These are phyloP conservation scores for Myathropa florea DNA, from an alignment of 2,888 invertebrate species.

Conservation along the genomic window DNA sequence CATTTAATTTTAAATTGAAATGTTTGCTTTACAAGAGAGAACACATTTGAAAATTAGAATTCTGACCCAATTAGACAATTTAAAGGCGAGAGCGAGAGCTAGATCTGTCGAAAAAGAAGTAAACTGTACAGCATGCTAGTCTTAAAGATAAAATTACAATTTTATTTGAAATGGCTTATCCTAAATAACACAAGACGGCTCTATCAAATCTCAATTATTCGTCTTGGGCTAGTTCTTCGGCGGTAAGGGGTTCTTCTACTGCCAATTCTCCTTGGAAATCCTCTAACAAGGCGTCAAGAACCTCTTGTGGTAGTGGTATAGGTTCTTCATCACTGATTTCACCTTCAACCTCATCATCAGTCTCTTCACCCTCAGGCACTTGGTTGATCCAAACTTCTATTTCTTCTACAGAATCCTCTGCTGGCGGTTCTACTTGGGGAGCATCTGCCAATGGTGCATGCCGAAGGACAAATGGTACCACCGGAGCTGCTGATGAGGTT, in stretches of 20 bases:
- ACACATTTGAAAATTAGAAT: too few relatives aligned
- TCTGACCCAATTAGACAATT: too few relatives aligned
- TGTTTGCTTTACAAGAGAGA: too few relatives aligned
- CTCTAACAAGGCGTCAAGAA: neutral
- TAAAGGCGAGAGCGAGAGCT: too few relatives aligned
- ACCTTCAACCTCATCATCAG: neutral
- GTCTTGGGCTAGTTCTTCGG: neutral
- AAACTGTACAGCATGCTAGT: too few relatives aligned
- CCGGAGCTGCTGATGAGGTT: neutral
- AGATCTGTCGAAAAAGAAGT: too few relatives aligned
- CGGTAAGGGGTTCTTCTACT: neutral
- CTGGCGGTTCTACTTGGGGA: neutral
- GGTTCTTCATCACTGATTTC: neutral
- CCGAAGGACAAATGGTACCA: neutral
- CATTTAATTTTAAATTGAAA: too few relatives aligned
- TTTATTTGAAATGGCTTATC: too few relatives aligned
- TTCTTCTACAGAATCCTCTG: neutral
- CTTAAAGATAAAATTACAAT: too few relatives aligned
- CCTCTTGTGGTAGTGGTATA: neutral
- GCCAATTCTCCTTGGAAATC: neutral
- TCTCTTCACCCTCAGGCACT: neutral
- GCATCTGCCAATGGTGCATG: neutral
- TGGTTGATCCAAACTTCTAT: neutral
- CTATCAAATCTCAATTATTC: too few relatives aligned
- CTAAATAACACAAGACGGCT: too few relatives aligned